A percentile compares a stretch with the other conserved stretches of the same genome.
These are phyloP conservation scores for Shargacucullia verbasci DNA, from an alignment of 2,888 invertebrate species.

Conservation along the genomic window DNA sequence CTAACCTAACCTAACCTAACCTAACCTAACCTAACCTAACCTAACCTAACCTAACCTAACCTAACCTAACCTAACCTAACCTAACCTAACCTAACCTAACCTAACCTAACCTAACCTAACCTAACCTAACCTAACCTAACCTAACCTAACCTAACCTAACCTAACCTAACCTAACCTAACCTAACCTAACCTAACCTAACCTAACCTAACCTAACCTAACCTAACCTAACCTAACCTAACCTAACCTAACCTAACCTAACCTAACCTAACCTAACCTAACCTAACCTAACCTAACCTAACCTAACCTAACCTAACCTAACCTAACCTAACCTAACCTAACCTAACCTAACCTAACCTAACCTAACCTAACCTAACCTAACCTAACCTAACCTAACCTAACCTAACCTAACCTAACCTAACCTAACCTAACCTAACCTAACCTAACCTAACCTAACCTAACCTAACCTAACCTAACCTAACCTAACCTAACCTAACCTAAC, in stretches of 20 bases:
- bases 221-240: slow-evolving; percentile 34
- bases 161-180: slow-evolving; percentile 30
- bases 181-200: slow-evolving; percentile 32
- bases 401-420: slow-evolving; percentile 34
- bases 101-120: slow-evolving; percentile 20
- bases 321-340: slow-evolving; percentile 33
- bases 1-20: slow-evolving; percentile 15
- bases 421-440: slow-evolving; percentile 29
- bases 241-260: slow-evolving; percentile 34
- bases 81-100: slow-evolving; percentile 16
- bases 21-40: slow-evolving; percentile 24
- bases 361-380: slow-evolving; percentile 33
- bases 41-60: slow-evolving; percentile 21
- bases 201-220: slow-evolving; percentile 29
- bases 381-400: slow-evolving; percentile 32
- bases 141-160: slow-evolving; percentile 33
- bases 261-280: slow-evolving; percentile 28
- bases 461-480: slow-evolving; percentile 40
- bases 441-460: slow-evolving; percentile 32
- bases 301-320: slow-evolving; percentile 31
- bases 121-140: slow-evolving; percentile 31
- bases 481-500: too few relatives aligned
- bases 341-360: slow-evolving; percentile 31
- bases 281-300: slow-evolving; percentile 33
- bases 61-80: slow-evolving; percentile 22